phyloP scores from a whole-genome alignment of 1,140 invertebrate species.

The Drosophila ogumai region DNA sequence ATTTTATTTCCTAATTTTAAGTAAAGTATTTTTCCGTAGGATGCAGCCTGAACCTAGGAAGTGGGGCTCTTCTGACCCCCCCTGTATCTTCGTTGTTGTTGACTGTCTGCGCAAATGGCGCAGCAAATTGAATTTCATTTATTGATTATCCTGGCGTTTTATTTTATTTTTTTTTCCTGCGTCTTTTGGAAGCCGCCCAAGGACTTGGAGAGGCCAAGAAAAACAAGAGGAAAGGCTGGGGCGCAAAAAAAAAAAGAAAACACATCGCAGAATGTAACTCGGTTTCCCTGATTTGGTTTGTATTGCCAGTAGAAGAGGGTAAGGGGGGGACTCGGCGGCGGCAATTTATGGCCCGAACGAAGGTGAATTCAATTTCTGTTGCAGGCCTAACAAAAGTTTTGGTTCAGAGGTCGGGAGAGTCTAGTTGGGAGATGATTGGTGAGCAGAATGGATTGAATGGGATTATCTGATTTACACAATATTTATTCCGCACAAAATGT shows the following conservation, averaged over 20 bases:
- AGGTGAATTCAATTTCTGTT: slow-evolving; percentile 75
- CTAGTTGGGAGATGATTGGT: slow-evolving; percentile 40
- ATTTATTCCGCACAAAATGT: slow-evolving; percentile 42
- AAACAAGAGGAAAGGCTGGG: slow-evolving; percentile 15
- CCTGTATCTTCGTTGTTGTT: slow-evolving; percentile 34
- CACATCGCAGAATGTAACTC: slow-evolving; percentile 57
- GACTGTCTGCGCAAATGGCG: slow-evolving; percentile 81
- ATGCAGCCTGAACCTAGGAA: slow-evolving; percentile 28
- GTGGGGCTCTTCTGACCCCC: not conserved
- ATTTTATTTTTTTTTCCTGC: slow-evolving; percentile 61
- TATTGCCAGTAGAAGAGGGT: slow-evolving; percentile 9
- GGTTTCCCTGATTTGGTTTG: slow-evolving; percentile 62
- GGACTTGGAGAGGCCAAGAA: slow-evolving; percentile 33
- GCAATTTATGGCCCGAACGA: slow-evolving; percentile 71
- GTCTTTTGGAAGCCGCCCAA: slow-evolving; percentile 44
- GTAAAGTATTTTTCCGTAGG: not conserved
- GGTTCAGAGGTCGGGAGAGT: slow-evolving; percentile 22
- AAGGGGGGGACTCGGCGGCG: not conserved
- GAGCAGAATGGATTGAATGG: slow-evolving; percentile 32
- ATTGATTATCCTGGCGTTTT: slow-evolving; percentile 83
- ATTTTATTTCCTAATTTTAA: not conserved
- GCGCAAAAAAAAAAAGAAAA: slow-evolving; percentile 19
- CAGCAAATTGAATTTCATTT: slow-evolving; percentile 84
- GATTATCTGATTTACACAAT: slow-evolving; percentile 45
- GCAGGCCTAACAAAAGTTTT: slow-evolving; percentile 47